Conservation (phyloP, 1,140 invertebrate genomes). For the Prorops nasuta region DNA sequence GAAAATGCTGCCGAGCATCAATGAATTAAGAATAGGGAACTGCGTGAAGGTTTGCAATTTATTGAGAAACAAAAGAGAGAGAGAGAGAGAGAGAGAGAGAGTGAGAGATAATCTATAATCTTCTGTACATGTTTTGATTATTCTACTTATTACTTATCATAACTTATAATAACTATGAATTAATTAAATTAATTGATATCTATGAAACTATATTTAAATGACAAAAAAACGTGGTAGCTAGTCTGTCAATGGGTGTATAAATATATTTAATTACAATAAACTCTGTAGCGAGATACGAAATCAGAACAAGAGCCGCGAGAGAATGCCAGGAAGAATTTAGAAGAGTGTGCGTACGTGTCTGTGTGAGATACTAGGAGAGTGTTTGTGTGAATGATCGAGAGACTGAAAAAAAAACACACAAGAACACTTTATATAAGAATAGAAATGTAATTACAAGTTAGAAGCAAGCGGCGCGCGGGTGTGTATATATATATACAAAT, state of each 20-base stretch:
- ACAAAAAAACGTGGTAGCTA: slow-evolving; percentile 50
- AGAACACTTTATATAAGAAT: too few species aligned
- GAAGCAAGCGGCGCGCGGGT: too few species aligned
- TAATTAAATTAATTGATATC: slow-evolving; percentile 54
- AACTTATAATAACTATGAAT: slow-evolving; percentile 52
- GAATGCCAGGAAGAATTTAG: too few species aligned
- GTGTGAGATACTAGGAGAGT: too few species aligned
- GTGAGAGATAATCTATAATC: slow-evolving; percentile 47
- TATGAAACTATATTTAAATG: slow-evolving; percentile 51
- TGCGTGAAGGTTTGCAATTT: too few species aligned
- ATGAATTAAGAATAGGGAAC: too few species aligned
- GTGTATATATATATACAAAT: too few species aligned
- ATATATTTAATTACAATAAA: slow-evolving; percentile 53
- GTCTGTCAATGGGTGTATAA: slow-evolving; percentile 54
- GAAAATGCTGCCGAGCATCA: too few species aligned
- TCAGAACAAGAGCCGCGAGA: slow-evolving; percentile 5
- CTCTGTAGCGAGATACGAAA: slow-evolving; percentile 34
- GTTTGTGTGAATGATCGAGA: too few species aligned
- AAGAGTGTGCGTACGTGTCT: too few species aligned
- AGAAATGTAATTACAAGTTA: too few species aligned
- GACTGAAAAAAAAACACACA: too few species aligned
- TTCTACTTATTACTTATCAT: slow-evolving; percentile 53
- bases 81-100: slow-evolving; percentile 15
- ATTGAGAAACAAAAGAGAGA: slow-evolving; percentile 4
- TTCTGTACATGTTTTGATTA: slow-evolving; percentile 56